Conservation (phyloP, 2,797 vertebrate genomes). For the Carcharodon carcharias region DNA sequence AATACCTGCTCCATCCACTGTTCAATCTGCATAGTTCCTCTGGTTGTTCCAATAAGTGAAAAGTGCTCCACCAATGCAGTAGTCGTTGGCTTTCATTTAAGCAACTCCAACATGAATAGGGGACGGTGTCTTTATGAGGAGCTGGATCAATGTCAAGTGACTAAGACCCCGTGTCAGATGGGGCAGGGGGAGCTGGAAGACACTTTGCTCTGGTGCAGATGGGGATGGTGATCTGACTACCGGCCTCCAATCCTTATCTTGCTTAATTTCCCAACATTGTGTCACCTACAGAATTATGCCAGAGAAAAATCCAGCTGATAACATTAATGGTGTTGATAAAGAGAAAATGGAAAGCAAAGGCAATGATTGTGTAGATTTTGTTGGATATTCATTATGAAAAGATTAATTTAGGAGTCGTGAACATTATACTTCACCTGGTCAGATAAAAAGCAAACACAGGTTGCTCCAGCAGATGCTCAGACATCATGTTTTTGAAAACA, state of each 20-base stretch:
- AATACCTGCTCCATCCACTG: not conserved
- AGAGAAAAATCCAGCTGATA: not conserved
- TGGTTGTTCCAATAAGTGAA: not conserved
- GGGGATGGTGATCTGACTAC: not conserved
- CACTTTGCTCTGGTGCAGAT: not conserved
- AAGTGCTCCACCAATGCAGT: not conserved
- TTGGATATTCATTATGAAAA: too few species aligned
- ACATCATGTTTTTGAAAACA: constrained; percentile 64
- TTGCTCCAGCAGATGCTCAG: constrained; percentile 53
- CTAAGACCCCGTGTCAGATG: not conserved
- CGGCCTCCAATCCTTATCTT: not conserved
- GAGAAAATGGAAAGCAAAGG: not conserved
- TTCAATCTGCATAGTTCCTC: not conserved
- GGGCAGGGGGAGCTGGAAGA: not conserved
- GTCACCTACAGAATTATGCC: not conserved
- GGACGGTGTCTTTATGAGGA: not conserved
- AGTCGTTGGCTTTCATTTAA: not conserved
- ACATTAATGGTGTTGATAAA: not conserved
- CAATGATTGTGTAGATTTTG: not conserved
- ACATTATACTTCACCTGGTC: constrained; percentile 47
- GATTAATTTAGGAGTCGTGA: fast-evolving
- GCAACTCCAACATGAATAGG: not conserved
- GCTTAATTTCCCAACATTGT: not conserved
- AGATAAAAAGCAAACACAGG: constrained; percentile 63
- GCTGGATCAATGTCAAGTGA: not conserved